These are phyloP conservation scores for Leucoraja erinaceus DNA, from an alignment of 2,113 vertebrate species.

Conservation along the genomic window DNA sequence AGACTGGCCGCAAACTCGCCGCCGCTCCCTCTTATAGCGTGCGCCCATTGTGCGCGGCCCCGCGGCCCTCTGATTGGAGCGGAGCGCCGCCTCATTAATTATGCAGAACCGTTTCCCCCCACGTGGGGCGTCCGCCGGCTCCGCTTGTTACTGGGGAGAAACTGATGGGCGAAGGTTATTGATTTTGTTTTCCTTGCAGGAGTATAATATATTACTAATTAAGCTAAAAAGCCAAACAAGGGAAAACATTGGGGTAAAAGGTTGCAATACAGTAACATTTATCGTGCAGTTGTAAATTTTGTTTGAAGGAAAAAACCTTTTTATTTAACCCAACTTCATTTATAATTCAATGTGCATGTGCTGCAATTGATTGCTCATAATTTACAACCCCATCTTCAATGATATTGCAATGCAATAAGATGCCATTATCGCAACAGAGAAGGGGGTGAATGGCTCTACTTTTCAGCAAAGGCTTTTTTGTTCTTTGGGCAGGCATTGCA, in stretches of 20 bases:
- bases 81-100: background rate
- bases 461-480: background rate
- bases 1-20: background rate
- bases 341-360: background rate
- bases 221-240: background rate
- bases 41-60: background rate
- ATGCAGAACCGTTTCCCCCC: background rate
- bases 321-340: background rate
- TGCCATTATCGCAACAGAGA: background rate
- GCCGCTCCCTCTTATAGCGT: background rate
- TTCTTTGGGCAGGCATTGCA: background rate
- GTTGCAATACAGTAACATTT: background rate
- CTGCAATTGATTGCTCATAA: background rate
- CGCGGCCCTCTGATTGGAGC: background rate
- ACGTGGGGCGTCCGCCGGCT: background rate
- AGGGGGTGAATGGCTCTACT: background rate
- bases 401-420: background rate
- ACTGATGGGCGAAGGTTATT: background rate
- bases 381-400: background rate
- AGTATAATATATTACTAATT: background rate
- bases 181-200: background rate
- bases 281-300: background rate
- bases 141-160: background rate
- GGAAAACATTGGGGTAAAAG: background rate
- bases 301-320: no score